Evolutionary conservation across 2,113 vertebrate species (phyloP), one percentile per base, ranked within the genome.

Genomic region (Sander lucioperca): DNA sequence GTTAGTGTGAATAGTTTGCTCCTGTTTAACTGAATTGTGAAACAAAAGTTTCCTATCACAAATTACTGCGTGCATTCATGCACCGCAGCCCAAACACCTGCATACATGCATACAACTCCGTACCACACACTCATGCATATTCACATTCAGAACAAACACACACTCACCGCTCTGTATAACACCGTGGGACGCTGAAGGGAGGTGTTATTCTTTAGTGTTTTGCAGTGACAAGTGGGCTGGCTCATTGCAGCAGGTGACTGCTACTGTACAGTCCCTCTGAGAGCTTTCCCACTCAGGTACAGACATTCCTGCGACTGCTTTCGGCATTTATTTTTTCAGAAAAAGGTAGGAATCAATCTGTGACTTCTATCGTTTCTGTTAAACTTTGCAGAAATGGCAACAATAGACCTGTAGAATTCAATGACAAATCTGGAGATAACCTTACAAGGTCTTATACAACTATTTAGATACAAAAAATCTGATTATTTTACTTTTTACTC

Each of bases 161-260:
- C 51, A 19, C 66, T 66, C 70, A 88, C 77, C 72, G 85, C 48
- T 73, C 27, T 30, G 68, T 36, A 5, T 47, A 71, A 58, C 45
- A 74, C 59, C 85, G 86, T 87, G 88, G 86, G 86, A 89, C 79
- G 62, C 56, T 66, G 79, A 13, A 80, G 85, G 93, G 90, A 87
- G 92, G 92, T 64, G 88, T 91, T 85, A 85, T 84, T 83, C 77
- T 85, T 89, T 89, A 87, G 48, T 58, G 27, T 74, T 65, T 80
- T 79, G 84, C 83, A 78, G 80, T 61, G 90, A 75, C 70, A 30
- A 68, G 86, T 73, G 84, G 88, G 86, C 43, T 48, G 81, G 79
- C 54, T 91, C 89, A 86, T 65, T 92, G 77, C 76, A n/a, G 78
- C 86, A 87, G 90, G 80, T 90, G 67, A 75, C 67, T 11, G 76